Evolutionary conservation across 2,113 vertebrate species (phyloP), one percentile per base, ranked within the genome.

Genomic region (Thymallus thymallus): DNA sequence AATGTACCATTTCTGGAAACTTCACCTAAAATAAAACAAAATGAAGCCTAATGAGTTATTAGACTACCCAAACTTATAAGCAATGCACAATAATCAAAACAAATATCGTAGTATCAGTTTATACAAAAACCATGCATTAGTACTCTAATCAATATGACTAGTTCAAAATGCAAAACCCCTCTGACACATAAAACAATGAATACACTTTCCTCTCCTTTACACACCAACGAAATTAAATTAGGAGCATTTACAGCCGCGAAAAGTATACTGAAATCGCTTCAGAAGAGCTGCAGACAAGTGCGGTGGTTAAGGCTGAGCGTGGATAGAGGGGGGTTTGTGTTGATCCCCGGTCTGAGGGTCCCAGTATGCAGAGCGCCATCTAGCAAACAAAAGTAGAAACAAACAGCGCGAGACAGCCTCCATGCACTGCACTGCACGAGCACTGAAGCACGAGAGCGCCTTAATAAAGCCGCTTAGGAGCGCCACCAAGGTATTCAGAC

Each of bases 311-410:
- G 65, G 60, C 69, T 75, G 77, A 79, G 84, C 78, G 58, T 64
- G 77, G 70, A 71, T 77, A 82, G 72, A 70, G 68, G 86, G 62
- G 79, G 73, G 64, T 35, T 35, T 45, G 78, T 82, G 87, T 85
- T 88, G 83, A 86, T 81, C 81, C 83, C 83, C 73, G 84, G 81
- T 86, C 79, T 76, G 85, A 92, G 87, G 90, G 91, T 96, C 93
- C 91, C 92, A 94, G 91, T 93, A 94, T 88, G 82, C 91, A 91
- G 91, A 97, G 97, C 96, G 97, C 96, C 97, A 97, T 93, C 97
- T 98, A 97, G 97, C 93, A 93, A 94, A 92, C 92, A 92, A 92
- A 94, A 74, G 72, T 82, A 86, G 93, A 93, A 97, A 94, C 84
- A 92, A 92, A 89, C 81, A 87, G 81, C 84, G 22, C 24, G 30